phyloP scores from a whole-genome alignment of 2,888 invertebrate species.

The Erebia palarica region DNA sequence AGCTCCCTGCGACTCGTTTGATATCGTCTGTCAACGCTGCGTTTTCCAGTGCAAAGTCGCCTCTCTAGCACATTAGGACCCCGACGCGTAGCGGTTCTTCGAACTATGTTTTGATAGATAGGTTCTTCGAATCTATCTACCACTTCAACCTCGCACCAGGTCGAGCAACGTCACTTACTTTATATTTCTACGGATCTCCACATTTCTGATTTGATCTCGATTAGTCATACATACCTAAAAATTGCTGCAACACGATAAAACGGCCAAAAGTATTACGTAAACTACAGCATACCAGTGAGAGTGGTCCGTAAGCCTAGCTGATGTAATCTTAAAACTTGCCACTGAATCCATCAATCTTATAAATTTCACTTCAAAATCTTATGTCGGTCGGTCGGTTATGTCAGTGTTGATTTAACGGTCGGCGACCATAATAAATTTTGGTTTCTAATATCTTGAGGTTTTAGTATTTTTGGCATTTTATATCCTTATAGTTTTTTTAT shows the following conservation, averaged over 20 bases:
- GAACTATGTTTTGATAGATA: too few species aligned
- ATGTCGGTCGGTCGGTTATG: constrained; percentile 16
- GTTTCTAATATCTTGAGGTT: constrained; percentile 10
- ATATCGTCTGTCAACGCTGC: not conserved
- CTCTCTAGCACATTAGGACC: too few species aligned
- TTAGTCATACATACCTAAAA: not conserved
- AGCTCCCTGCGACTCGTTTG: too few species aligned
- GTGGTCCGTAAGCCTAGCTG: constrained; percentile 1
- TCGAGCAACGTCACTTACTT: too few species aligned
- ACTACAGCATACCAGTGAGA: constrained; percentile 4
- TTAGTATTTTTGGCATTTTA: not conserved
- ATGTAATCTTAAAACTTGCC: constrained; percentile 48
- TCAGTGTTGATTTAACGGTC: not conserved
- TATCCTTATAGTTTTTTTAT: too few species aligned
- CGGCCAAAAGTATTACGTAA: constrained; percentile 13
- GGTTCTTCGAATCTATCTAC: too few species aligned
- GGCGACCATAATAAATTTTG: constrained; percentile 2
- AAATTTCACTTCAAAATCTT: constrained; percentile 13
- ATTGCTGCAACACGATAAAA: constrained; percentile 1
- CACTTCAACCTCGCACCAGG: too few species aligned
- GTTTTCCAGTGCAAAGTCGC: not conserved
- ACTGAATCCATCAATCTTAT: constrained; percentile 17
- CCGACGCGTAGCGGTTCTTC: too few species aligned
- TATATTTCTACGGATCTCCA: too few species aligned
- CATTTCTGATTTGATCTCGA: too few species aligned